phyloP scores from a whole-genome alignment of 1,140 invertebrate genomes.

The Diabrotica undecimpunctata region DNA sequence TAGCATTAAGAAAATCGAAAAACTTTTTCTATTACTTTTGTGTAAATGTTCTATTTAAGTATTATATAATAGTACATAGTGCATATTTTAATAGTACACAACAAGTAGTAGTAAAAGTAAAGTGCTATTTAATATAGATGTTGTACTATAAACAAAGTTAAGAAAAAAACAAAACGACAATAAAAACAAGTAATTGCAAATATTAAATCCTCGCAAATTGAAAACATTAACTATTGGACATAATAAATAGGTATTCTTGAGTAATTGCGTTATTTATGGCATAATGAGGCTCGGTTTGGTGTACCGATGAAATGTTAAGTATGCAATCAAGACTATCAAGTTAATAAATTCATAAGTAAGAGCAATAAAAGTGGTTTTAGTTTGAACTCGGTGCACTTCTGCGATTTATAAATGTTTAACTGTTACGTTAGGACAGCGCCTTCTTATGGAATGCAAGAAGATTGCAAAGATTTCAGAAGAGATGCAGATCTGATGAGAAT shows the following conservation, averaged over 20 bases:
- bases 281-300: not conserved
- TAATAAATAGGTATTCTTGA: constrained; percentile 3
- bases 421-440: not conserved
- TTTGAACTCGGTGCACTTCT: not conserved
- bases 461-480: not conserved
- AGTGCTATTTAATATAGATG: too few relatives aligned
- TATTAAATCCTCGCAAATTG: too few relatives aligned
- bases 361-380: not conserved
- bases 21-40: too few relatives aligned
- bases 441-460: not conserved
- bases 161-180: too few relatives aligned
- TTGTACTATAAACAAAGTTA: too few relatives aligned
- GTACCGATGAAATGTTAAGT: constrained; percentile 2
- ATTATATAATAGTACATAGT: too few relatives aligned
- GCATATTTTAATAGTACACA: too few relatives aligned
- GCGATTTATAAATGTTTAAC: not conserved
- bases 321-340: not conserved
- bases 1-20: too few relatives aligned
- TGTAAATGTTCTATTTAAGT: too few relatives aligned
- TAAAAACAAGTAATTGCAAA: too few relatives aligned
- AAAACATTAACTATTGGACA: not conserved
- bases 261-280: constrained; percentile 2
- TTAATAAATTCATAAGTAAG: constrained; percentile 3
- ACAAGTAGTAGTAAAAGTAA: too few relatives aligned
- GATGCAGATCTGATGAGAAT: too few relatives aligned